Evolutionary conservation across 2,888 invertebrate genomes (phyloP), one percentile per base, ranked within the genome.

Genomic region (Meiosimyza platycephala): DNA sequence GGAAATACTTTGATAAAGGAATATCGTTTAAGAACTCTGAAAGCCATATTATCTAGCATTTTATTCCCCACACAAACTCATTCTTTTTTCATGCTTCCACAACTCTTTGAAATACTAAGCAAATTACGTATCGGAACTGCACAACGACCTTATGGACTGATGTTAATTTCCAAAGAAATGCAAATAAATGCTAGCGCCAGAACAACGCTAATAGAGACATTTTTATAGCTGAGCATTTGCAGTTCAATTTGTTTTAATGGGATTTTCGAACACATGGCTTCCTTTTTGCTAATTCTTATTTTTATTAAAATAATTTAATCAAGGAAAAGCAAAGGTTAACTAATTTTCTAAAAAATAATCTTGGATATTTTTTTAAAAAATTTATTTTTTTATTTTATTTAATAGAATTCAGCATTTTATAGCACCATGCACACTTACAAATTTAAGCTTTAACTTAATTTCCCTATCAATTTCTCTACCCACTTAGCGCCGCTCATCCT

Each of bases 401-500:
- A 4, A 4, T 28, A 28, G 0, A 28, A 4, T 28, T 4, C 4
- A 28, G 28, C 28, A 3, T 4, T 28, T 28, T 28, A 28, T 28
- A 28, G 28, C 4, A 28, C 28, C 28, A 4, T 28, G 4, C 28
- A 3, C 28, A 28, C 28, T 28, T 80, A 82, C 78, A 82, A 82
- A 83, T 82, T 81, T 82, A 78, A 80, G 76, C 78, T 77, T 81
- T 80, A 80, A 81, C 81, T 81, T 82, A 82, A 82, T 81, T 81
- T 81, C 72, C 74, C 82, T 80, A 81, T 78, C 73, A 81, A 82
- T 80, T 65, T 55, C 16, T 40, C 9, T 40, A 9, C 40, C 40
- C 9, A 40, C 40, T 9, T 40, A 9, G 40, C 40, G 40, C 40
- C 9, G 4, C 40, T 40, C 40, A 40, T 40, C 40, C 6, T 40